A percentile compares a stretch with the other conserved stretches of the same genome.
These are phyloP conservation scores for Stratiolaelaps scimitus DNA, from an alignment of 1,140 invertebrate species.

Conservation along the genomic window DNA sequence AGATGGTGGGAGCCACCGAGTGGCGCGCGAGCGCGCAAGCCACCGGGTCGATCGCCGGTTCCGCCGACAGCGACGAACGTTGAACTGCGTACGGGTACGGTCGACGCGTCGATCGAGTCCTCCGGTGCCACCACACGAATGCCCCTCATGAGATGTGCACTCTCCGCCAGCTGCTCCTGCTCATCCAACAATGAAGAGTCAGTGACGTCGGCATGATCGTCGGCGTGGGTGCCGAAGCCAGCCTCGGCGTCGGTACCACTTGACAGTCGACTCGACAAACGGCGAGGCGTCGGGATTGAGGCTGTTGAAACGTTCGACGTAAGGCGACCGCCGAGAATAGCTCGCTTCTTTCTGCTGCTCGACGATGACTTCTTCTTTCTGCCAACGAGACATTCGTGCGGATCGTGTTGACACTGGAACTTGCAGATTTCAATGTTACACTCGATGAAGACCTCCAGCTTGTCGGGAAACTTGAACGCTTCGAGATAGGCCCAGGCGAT, in stretches of 20 bases:
- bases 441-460: constrained; percentile 67
- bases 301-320: no score
- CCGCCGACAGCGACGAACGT: constrained; percentile 3
- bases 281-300: no score
- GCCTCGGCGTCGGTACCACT: no score
- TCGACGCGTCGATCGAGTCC: constrained; percentile 35
- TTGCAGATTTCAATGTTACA: constrained; percentile 73
- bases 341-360: constrained; percentile 11
- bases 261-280: no score
- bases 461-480: constrained; percentile 74
- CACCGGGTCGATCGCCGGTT: neutral
- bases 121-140: constrained; percentile 39
- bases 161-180: constrained; percentile 27
- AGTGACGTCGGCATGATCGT: no score
- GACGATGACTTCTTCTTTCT: neutral
- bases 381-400: constrained; percentile 26
- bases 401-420: constrained; percentile 53
- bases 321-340: no score
- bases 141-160: constrained; percentile 36
- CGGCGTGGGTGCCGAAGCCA: no score
- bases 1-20: constrained; percentile 1
- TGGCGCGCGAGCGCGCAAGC: constrained; percentile 17
- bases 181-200: neutral
- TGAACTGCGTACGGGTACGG: constrained; percentile 10
- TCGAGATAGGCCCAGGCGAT: constrained; percentile 66